Evolutionary conservation across 2,797 vertebrate species (phyloP).

Genomic region (Sebastolobus altivelis): DNA sequence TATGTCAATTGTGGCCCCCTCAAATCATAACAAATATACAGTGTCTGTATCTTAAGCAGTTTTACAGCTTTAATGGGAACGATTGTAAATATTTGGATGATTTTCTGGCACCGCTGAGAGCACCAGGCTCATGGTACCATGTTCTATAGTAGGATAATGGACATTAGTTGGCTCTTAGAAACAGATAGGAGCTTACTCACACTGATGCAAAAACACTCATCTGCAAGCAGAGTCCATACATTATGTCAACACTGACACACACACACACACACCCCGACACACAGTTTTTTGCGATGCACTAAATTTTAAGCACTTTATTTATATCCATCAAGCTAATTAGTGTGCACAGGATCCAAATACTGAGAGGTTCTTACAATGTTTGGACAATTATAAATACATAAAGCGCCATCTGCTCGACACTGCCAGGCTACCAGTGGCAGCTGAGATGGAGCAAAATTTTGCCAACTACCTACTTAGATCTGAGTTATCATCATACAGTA

Average conservation of each 20-base stretch:
- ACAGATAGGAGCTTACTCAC: conserved; percentile 38
- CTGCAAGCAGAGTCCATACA: conserved; percentile 49
- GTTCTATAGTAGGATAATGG: conserved; percentile 46
- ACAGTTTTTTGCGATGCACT: conserved; percentile 48
- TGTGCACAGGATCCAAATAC: conserved; percentile 72
- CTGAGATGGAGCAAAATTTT: conserved; percentile 70
- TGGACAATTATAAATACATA: conserved; percentile 84
- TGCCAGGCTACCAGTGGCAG: conserved; percentile 73
- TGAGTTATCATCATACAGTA: conserved; percentile 63
- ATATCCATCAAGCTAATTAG: conserved; percentile 81
- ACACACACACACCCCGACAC: background rate
- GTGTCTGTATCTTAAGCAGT: conserved; percentile 7
- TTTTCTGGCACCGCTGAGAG: conserved; percentile 47
- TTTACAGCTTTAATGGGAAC: conserved; percentile 34
- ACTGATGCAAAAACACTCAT: conserved; percentile 31
- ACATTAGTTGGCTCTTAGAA: conserved; percentile 37
- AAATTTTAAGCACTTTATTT: conserved; percentile 76
- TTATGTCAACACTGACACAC: conserved; percentile 37
- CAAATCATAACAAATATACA: conserved; percentile 5
- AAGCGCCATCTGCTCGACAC: conserved; percentile 79
- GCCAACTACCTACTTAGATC: conserved; percentile 78
- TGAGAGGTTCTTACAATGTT: conserved; percentile 82
- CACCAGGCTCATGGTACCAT: conserved; percentile 24
- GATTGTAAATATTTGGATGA: conserved; percentile 45
- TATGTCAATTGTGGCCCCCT: background rate